These are phyloP conservation scores for Ploceus nigricollis DNA, from an alignment of 2,113 vertebrate genomes.

Conservation along the genomic window DNA sequence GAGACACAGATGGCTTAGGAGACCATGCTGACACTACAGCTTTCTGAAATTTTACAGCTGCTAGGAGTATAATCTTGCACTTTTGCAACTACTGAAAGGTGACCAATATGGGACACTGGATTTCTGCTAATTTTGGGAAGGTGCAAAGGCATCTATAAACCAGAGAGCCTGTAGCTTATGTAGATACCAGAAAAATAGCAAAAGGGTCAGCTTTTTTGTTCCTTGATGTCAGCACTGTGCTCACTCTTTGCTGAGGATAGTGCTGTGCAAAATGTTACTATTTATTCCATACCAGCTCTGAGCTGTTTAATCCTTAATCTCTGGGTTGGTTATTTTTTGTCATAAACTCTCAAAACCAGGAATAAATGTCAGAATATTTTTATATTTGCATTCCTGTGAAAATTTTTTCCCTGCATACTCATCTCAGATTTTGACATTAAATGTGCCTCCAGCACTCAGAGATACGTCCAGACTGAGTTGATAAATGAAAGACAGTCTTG, in stretches of 20 bases:
- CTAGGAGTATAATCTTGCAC: not conserved
- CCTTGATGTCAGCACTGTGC: not conserved
- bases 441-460: conserved; percentile 25
- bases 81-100: not conserved
- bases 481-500: conserved; percentile 16
- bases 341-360: conserved; percentile 34
- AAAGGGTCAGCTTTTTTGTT: not conserved
- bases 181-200: not conserved
- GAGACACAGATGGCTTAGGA: not conserved
- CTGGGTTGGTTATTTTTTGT: conserved; percentile 46
- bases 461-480: not conserved
- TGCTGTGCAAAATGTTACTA: not conserved
- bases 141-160: not conserved
- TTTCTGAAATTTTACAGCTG: not conserved
- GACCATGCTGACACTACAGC: not conserved
- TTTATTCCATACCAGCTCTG: conserved; percentile 30
- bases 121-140: not conserved
- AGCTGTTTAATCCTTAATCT: conserved; percentile 57
- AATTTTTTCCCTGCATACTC: conserved; percentile 11
- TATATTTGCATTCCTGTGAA: conserved; percentile 39
- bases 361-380: conserved; percentile 63
- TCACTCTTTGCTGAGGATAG: not conserved
- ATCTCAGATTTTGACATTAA: conserved; percentile 20
- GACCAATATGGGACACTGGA: not conserved
- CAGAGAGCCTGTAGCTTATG: not conserved